Evolutionary conservation across 2,888 invertebrate species (phyloP), one percentile per base, ranked within the genome.

Genomic region (Chalcis sispes): DNA sequence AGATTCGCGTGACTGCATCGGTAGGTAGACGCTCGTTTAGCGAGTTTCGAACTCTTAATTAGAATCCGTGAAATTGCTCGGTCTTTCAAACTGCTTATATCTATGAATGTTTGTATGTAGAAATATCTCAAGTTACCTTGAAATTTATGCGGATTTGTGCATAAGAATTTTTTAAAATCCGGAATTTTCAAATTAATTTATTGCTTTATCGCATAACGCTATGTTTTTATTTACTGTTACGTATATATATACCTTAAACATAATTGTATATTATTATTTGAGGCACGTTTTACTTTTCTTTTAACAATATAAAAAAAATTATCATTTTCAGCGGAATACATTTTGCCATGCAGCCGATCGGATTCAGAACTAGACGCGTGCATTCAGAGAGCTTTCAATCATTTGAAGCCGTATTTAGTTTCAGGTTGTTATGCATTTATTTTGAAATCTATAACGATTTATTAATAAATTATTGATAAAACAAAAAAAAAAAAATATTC

Each of bases 301-400:
- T n/a, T 66, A 25, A 20, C 54, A 2, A 25, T 8, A 42, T 13
- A 13, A 15, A 13, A 23, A 61, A 1, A 5, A 15, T 61, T 54
- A 8, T 48, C n/a, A n/a, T 29, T 76, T 76, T 1, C 78, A 94
- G 94, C 94, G 77, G 93, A 93, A 80, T 95, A 94, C 88, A 93
- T 95, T 79, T 85, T 91, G 61, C 93, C 94, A 46, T 95, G 95
- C 89, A 91, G 90, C 79, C 92, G 92, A 83, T 89, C 90, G 48
- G 94, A 94, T 83, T 93, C 94, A 0, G 90, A 92, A 65, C 81
- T 91, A 61, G 94, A 94, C 85, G 85, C 85, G 29, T 95, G 95
- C 83, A 91, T 95, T 81, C 91, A 92, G 85, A 90, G 90, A 71
- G 92, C 94, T 0, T 94, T 95, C 89, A 94, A 94, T 85, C 94